Conservation (phyloP, 2,888 invertebrate species). For the Temnothorax ravouxi region DNA sequence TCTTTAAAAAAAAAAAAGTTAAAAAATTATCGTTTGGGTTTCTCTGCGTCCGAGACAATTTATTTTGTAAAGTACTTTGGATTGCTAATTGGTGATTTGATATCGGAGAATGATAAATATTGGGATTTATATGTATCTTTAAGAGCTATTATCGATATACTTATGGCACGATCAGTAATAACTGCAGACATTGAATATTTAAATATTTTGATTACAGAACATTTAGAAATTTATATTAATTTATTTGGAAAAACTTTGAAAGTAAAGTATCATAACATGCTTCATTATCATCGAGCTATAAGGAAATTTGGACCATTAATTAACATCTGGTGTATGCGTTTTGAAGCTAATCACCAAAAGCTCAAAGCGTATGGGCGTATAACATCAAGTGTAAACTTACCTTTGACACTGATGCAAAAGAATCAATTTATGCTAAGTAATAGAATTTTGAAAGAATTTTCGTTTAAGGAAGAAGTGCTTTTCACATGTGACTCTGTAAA, state of each 20-base stretch:
- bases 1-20: neutral
- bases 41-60: neutral
- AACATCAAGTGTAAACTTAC: neutral
- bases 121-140: constrained; percentile 10
- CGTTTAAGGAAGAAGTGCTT: constrained; percentile 2
- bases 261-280: constrained; percentile 17
- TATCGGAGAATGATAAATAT: neutral
- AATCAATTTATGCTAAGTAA: constrained; percentile 3
- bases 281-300: constrained; percentile 8
- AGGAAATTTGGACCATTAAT: neutral
- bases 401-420: neutral
- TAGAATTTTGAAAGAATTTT: constrained; percentile 11
- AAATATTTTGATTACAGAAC: constrained; percentile 4
- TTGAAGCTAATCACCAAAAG: constrained; percentile 1
- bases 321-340: constrained; percentile 7
- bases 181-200: constrained; percentile 11
- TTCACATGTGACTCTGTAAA: neutral
- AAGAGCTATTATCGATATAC: constrained; percentile 23
- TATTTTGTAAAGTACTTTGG: neutral
- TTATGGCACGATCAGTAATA: neutral
- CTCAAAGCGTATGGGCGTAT: neutral
- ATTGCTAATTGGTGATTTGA: constrained; percentile 2
- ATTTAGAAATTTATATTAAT: constrained; percentile 3
- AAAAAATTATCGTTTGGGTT: neutral
- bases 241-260: constrained; percentile 27